These are phyloP conservation scores for Dasyprocta punctata DNA, from an alignment of 2,113 vertebrate genomes.

Conservation along the genomic window DNA sequence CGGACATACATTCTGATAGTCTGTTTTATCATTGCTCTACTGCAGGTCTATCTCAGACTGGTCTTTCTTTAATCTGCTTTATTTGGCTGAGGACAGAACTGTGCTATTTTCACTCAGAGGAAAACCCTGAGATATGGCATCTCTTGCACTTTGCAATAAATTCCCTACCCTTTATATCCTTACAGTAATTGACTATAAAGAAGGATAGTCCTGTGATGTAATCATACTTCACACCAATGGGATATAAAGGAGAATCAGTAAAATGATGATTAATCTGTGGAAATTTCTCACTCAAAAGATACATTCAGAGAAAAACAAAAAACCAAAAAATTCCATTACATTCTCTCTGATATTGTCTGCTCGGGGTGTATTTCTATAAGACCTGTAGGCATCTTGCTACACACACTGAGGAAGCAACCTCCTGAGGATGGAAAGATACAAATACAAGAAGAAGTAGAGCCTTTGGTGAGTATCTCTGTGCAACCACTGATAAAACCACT, in stretches of 20 bases:
- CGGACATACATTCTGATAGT: not conserved
- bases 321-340: not conserved
- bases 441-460: not conserved
- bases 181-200: not conserved
- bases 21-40: not conserved
- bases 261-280: not conserved
- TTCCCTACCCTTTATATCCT: not conserved
- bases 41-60: not conserved
- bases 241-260: not conserved
- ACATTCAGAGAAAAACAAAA: not conserved
- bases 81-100: not conserved
- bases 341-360: not conserved
- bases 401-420: not conserved
- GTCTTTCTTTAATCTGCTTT: not conserved
- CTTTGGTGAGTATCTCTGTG: not conserved
- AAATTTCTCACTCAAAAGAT: not conserved
- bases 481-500: not conserved
- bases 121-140: not conserved
- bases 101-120: not conserved
- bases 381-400: not conserved
- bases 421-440: not conserved
- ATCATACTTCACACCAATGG: not conserved
- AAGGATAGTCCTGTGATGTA: not conserved
- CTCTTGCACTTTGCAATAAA: not conserved
- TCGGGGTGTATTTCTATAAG: not conserved